Conservation (phyloP, 2,113 vertebrate genomes). For the Pseudopipra pipra region DNA sequence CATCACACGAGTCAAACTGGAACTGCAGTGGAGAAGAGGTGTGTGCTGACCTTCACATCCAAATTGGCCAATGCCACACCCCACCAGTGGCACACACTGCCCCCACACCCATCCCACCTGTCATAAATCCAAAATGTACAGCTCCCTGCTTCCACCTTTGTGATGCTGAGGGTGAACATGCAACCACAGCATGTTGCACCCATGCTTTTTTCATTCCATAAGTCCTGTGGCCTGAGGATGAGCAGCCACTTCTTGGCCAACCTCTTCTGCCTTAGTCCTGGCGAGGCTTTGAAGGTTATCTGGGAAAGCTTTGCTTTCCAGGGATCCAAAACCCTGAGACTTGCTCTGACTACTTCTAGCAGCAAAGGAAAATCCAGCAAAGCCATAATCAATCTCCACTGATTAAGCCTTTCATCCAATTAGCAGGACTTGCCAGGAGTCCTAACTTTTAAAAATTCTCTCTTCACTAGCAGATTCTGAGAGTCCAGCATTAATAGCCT, state of each 20-base stretch:
- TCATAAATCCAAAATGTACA: not conserved
- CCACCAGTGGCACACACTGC: accelerated
- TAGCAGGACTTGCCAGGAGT: not conserved
- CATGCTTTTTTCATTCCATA: not conserved
- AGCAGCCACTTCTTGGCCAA: not conserved
- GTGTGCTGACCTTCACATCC: not conserved
- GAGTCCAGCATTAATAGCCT: not conserved
- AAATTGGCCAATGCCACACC: not conserved
- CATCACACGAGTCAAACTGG: accelerated
- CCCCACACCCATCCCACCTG: not conserved
- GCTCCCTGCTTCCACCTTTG: not conserved
- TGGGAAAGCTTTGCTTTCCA: not conserved
- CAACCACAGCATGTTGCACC: accelerated
- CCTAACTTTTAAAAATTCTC: not conserved
- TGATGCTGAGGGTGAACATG: not conserved
- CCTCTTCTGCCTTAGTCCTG: not conserved
- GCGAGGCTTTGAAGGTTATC: not conserved
- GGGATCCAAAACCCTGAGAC: not conserved
- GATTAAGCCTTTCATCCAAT: not conserved
- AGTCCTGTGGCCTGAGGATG: not conserved
- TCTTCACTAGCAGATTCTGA: not conserved
- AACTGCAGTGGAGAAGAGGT: not conserved
- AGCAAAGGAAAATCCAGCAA: not conserved
- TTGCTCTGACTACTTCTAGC: not conserved
- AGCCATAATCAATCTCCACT: not conserved